Evolutionary conservation across 2,888 invertebrate species (phyloP).

Genomic region (Aleiodes alternator): DNA sequence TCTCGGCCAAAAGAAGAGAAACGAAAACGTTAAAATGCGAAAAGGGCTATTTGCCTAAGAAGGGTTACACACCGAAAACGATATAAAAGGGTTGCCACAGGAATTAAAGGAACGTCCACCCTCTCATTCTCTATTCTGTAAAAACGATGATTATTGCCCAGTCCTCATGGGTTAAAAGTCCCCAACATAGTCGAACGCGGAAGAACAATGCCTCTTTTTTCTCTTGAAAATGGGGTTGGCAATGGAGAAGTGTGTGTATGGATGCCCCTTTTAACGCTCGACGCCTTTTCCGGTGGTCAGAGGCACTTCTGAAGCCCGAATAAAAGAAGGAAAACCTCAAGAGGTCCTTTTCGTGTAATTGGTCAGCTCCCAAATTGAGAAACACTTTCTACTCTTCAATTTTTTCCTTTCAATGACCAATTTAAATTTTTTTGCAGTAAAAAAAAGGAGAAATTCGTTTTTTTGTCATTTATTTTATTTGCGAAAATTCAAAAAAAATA

Average conservation of each 20-base stretch:
- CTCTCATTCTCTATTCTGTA: constrained; percentile 38
- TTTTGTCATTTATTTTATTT: too few relatives aligned
- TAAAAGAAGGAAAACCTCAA: constrained; percentile 27
- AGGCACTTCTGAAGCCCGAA: constrained; percentile 56
- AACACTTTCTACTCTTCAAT: constrained; percentile 3
- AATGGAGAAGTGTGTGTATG: constrained; percentile 43
- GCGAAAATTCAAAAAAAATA: too few relatives aligned
- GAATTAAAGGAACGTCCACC: constrained; percentile 67
- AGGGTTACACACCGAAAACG: constrained; percentile 57
- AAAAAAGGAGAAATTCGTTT: too few relatives aligned
- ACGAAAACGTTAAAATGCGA: constrained; percentile 31
- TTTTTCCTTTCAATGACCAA: neutral
- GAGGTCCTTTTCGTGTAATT: constrained; percentile 46
- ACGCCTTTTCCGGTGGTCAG: constrained; percentile 51
- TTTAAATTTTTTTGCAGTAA: neutral
- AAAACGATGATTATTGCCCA: constrained; percentile 24
- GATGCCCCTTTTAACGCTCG: constrained; percentile 38
- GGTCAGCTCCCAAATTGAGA: constrained; percentile 6
- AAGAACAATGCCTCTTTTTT: constrained; percentile 45
- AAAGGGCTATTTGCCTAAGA: constrained; percentile 67
- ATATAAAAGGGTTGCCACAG: constrained; percentile 67
- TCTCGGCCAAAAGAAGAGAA: constrained; percentile 9
- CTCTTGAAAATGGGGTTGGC: constrained; percentile 49
- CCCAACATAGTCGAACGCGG: constrained; percentile 39
- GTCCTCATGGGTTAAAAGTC: constrained; percentile 41